Base-by-base conservation (phyloP, 2,888 invertebrate genomes). In the Lymantria dispar region DNA sequence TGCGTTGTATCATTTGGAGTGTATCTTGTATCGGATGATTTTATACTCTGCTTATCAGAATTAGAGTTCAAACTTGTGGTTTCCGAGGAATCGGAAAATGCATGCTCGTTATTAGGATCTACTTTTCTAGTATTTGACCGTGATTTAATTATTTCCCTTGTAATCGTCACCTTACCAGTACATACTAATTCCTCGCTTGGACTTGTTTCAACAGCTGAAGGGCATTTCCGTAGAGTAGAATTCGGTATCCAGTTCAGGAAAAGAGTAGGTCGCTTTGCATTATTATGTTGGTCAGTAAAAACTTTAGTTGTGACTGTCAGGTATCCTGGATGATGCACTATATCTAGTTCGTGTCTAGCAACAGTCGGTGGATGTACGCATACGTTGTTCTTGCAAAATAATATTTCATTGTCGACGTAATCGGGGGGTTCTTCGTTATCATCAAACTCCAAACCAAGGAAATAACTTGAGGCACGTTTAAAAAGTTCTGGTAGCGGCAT, bases 161-260 rank as follows among this genome's bases (percentile, higher is more conserved):
- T 66, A 56, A 75, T 75, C 1, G 68, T 72, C 39, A 70, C 77
- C 76, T 78, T 87, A 10, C 69, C 71, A 56, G 76, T 62, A 56
- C 74, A 72, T 15, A 72, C 84, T 44, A 87, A 60, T 61, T 92
- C 93, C 3, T 90, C 89, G 58, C 77, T 88, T 5, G 91, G 85
- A 57, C 87, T 85, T 44, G 94, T 94, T 70, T 95, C 94, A 38
- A 95, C 87, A 7, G 95, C 94, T 12, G 94, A 94, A 12, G 98
- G 96, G 76, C 97, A 97, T 83, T 95, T 97, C 58, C 96, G 94
- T 38, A 98, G 88, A 0, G 97, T 96, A 1, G 95, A 94, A 82
- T 98, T 98, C 0, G 98, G 98, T 64, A 98, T 97, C 98, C 98
- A 98, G 56, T 97, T 98, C 2, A 98, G 92, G 62, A 97, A 95